phyloP scores from a whole-genome alignment of 2,113 vertebrate species.

The Mastomys natalensis region DNA sequence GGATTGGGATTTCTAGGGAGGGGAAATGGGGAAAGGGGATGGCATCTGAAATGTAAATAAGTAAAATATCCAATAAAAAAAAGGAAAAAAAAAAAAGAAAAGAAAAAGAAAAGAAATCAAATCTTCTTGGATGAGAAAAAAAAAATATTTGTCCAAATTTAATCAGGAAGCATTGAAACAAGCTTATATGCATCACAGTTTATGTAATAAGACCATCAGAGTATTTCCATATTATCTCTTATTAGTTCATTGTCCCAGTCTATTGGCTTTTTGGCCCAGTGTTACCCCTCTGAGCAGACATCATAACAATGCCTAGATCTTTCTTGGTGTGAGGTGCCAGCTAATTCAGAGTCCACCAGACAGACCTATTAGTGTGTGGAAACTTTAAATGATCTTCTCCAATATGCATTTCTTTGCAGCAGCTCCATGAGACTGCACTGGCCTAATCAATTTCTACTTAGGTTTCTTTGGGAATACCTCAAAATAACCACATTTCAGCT shows the following conservation, averaged over 20 bases:
- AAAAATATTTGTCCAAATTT: slow-evolving; percentile 67
- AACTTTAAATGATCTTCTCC: slow-evolving; percentile 67
- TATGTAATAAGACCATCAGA: slow-evolving; percentile 54
- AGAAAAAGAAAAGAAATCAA: neutral
- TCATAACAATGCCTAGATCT: slow-evolving; percentile 59
- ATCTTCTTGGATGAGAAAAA: slow-evolving; percentile 18
- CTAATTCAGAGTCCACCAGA: slow-evolving; percentile 69
- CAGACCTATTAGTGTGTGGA: slow-evolving; percentile 64
- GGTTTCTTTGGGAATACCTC: slow-evolving; percentile 42
- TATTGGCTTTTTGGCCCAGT: slow-evolving; percentile 66
- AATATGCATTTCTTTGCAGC: slow-evolving; percentile 50
- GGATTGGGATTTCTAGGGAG: no score
- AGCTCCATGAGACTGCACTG: slow-evolving; percentile 52
- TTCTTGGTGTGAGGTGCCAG: slow-evolving; percentile 56
- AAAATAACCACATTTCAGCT: neutral
- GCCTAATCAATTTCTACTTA: slow-evolving; percentile 25
- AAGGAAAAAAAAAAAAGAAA: no score
- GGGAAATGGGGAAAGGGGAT: no score
- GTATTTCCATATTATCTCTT: slow-evolving; percentile 67
- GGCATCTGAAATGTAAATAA: no score
- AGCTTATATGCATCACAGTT: slow-evolving; percentile 55
- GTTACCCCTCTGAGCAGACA: slow-evolving; percentile 52
- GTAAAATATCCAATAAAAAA: no score
- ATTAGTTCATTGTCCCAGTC: slow-evolving; percentile 72
- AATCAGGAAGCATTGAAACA: slow-evolving; percentile 51